Evolutionary conservation across 1,140 invertebrate genomes (phyloP), one percentile per base, ranked within the genome.

Genomic region (Nixonia krombeini): DNA sequence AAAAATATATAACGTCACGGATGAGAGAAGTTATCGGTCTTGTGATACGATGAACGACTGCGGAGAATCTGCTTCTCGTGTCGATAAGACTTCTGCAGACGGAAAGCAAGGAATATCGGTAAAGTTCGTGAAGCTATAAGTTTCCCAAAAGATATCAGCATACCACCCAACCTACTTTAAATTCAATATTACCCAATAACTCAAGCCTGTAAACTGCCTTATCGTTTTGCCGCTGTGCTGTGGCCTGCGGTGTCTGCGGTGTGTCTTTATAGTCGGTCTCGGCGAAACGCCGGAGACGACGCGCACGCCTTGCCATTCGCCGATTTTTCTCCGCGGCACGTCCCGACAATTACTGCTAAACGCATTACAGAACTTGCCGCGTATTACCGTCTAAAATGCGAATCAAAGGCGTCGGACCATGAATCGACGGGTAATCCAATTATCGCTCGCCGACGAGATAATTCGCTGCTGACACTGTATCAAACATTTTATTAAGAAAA

Each of bases 141-240:
- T 42, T 42, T 42, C 18, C 2, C n/a, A 23, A 25, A 10, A 42
- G 40, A 42, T 58, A 65, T 52, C 38, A 16, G 21, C 28, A 57
- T 18, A 29, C 23, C 29, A 51, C 15, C 1, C 44, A 9, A 29
- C 46, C 26, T 49, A 50, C 40, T 67, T 67, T 41, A 51, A 49
- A 67, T 67, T 67, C 50, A 67, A 67, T 61, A 67, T 67, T 52
- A 52, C 41, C 40, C 56, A 50, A 67, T 67, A 35, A 35, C 33
- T 35, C 33, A 13, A 13, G 12, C 33, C 12, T 35, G 13, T 13
- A 13, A 35, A 35, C 33, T 35, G 33, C 12, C 33, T 35, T 35
- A 35, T 35, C 33, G 2, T 35, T 35, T 35, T 35, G 33, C 10
- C 13, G n/a, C 33, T 13, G n/a, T n/a, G 10, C 28, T 12, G 28